A percentile compares a stretch with the other conserved stretches of the same genome.
Conservation (phyloP, 2,797 vertebrate species). For the Argyrosomus regius region DNA sequence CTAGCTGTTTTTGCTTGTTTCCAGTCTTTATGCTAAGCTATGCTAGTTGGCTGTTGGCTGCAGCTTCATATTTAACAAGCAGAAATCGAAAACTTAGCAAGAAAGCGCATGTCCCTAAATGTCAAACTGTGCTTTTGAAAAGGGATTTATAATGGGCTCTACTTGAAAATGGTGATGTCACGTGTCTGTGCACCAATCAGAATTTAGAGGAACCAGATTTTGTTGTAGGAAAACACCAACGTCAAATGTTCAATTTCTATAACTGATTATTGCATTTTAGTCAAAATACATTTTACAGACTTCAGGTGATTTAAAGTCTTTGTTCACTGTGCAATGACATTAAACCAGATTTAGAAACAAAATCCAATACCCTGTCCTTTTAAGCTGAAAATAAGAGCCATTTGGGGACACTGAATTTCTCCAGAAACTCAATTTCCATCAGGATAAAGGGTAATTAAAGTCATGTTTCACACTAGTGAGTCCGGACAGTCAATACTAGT, state of each 20-base stretch:
- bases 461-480: constrained; percentile 49
- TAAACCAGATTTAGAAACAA: neutral
- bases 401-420: constrained; percentile 4
- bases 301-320: neutral
- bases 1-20: neutral
- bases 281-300: neutral
- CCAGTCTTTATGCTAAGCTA: neutral
- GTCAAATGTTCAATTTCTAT: no score
- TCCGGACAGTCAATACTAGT: constrained; percentile 37
- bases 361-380: constrained; percentile 31
- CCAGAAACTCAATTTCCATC: constrained; percentile 45
- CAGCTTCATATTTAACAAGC: neutral
- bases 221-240: no score
- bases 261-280: no score
- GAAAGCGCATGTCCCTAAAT: neutral
- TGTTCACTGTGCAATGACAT: neutral
- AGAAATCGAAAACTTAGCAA: neutral
- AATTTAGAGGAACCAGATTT: no score
- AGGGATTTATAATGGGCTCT: no score
- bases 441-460: constrained; percentile 58
- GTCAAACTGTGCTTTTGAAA: neutral
- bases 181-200: no score
- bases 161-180: no score
- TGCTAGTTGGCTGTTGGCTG: no score
- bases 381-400: constrained; percentile 31